Evolutionary conservation across 92 coral and sea anemone genomes (phyloP), one percentile per base, ranked within the genome.

Genomic region (Siderastrea siderea): DNA sequence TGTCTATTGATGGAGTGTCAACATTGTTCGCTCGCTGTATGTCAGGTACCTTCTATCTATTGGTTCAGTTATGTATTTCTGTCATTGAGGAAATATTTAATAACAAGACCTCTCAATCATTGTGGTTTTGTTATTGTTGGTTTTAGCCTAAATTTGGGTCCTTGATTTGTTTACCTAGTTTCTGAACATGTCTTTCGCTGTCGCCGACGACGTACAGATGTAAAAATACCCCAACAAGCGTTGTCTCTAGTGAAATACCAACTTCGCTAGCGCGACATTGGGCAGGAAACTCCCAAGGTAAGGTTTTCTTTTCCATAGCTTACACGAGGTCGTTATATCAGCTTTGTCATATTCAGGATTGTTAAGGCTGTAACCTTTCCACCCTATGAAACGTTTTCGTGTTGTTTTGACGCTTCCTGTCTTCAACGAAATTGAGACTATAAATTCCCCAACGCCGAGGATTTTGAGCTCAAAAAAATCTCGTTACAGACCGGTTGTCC

Each of bases 161-260:
- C 71, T 65, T 79, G 83, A 48, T 64, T 79, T 79, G 83, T 79
- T 79, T 79, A 62, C 59, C 10, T 13, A 79, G 83, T 79, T n/a
- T 50, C 72, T 17, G 52, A 47, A 63, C 17, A 47, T 64, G 72
- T 48, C 61, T 15, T 58, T 58, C 19, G 80, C 58, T n/a, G 71
- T 78, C 83, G 83, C 60, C 4, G 60, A 47, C 19, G 60, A 5
- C 46, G 5, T 38, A 10, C 19, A 16, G 60, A 60, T 49, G 47
- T 64, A 3, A 63, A 79, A 47, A 47, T 63, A 78, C 14, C 61
- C 26, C 43, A 4, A 49, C 57, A 50, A 62, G 16, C 44, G 11
- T 19, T 14, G 49, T 48, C 83, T n/a, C 38, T 10, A 71, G n/a
- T 45, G 54, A 77, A 79, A 79, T 50, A 7, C 51, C 7, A 50